phyloP scores from a whole-genome alignment of 2,113 vertebrate species.

The Paraplagusia blochii region DNA sequence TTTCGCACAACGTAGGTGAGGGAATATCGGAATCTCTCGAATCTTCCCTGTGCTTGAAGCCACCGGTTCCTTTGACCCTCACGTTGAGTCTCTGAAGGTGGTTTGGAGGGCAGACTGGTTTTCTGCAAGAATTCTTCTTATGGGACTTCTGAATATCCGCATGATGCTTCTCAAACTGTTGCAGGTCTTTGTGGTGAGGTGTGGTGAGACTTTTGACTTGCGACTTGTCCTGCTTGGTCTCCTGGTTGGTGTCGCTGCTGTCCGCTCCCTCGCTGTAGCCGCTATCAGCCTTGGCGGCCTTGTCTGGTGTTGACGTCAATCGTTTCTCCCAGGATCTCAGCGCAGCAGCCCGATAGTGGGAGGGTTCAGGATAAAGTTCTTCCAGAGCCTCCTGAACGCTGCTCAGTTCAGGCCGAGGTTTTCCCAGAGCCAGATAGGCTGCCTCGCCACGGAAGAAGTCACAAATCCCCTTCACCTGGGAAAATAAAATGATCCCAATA shows the following conservation, averaged over 20 bases:
- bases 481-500: neutral
- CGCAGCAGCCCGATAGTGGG: constrained; percentile 65
- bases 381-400: constrained; percentile 82
- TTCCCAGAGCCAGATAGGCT: constrained; percentile 87
- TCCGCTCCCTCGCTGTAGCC: constrained; percentile 67
- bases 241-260: constrained; percentile 19
- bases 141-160: constrained; percentile 19
- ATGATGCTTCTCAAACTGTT: constrained; percentile 7
- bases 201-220: constrained; percentile 14
- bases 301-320: constrained; percentile 70
- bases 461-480: constrained; percentile 76
- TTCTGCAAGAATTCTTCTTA: constrained; percentile 44
- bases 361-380: constrained; percentile 84
- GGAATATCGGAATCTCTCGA: constrained; percentile 15
- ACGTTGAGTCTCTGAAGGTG: constrained; percentile 61
- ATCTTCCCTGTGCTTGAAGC: constrained; percentile 29
- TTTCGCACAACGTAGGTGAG: constrained; percentile 53
- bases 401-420: constrained; percentile 79
- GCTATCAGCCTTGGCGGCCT: constrained; percentile 77
- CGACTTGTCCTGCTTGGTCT: constrained; percentile 8
- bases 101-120: constrained; percentile 58
- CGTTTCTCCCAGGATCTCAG: constrained; percentile 78
- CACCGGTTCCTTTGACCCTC: constrained; percentile 46
- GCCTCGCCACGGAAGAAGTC: constrained; percentile 91
- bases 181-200: constrained; percentile 1